Evolutionary conservation across 1,140 invertebrate genomes (phyloP), one percentile per base, ranked within the genome.

Genomic region (Eumaeus atala): DNA sequence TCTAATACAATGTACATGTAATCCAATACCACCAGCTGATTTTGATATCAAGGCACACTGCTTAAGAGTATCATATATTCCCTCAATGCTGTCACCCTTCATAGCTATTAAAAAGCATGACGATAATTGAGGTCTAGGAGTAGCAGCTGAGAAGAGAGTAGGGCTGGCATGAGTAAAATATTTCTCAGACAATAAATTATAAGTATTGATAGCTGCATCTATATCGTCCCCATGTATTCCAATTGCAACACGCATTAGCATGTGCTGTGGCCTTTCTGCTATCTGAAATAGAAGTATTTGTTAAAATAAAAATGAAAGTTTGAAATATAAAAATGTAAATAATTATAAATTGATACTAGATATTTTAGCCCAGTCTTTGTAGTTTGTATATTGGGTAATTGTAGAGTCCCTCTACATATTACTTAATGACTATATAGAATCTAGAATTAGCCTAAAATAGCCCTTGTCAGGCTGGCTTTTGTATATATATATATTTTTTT

Each of bases 121-220:
- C 0, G 97, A 98, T 57, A 99, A 89, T 81, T 99, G 98, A 36
- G 97, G 97, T 34, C 92, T 89, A 9, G 90, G 91, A 9, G 98
- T 99, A 38, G 96, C 98, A 56, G 98, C 95, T 72, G 97, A 96
- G 72, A 99, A 99, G 9, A 99, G 89, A 1, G 98, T 99, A 8
- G 98, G 98, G 10, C 97, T 97, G 10, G 97, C 97, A 89, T 99
- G 98, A 1, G 97, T 99, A 75, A 99, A 99, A 90, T 95, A 99
- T 72, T 94, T 93, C 76, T 98, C 96, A 0, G 97, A 99, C 58
- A 99, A 87, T 38, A 96, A 90, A 84, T 99, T 97, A 77, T 99
- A 99, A 0, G 98, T 99, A 88, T 99, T 95, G 66, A 99, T 97
- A 17, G 93, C 97, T 21, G 92, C 89, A 64, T 98, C 95, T 54